Evolutionary conservation across 2,797 vertebrate species (phyloP).

Genomic region (Labeo calbasu): DNA sequence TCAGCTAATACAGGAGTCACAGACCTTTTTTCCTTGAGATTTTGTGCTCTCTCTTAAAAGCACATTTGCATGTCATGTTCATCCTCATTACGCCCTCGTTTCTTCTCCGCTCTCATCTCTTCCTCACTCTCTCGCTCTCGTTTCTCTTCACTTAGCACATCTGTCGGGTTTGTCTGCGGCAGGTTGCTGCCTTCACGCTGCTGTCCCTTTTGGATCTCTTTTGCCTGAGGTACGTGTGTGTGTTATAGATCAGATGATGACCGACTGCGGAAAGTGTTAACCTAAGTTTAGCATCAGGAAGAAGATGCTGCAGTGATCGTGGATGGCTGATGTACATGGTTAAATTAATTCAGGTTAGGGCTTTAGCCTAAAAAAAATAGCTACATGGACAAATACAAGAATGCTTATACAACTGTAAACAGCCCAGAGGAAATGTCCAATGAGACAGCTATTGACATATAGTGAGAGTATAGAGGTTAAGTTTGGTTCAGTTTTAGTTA

Average conservation of each 20-base stretch:
- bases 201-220: constrained; percentile 21
- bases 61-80: constrained; percentile 41
- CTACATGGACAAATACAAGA: background rate
- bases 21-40: constrained; percentile 48
- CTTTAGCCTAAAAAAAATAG: background rate
- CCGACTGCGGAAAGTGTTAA: constrained; percentile 45
- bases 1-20: constrained; percentile 45
- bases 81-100: constrained; percentile 31
- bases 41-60: constrained; percentile 52
- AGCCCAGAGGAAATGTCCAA: background rate
- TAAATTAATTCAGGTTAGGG: background rate
- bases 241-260: constrained; percentile 43
- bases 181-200: background rate
- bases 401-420: background rate
- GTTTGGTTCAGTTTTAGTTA: too few species aligned
- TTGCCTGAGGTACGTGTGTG: constrained; percentile 33
- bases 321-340: background rate
- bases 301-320: background rate
- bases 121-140: constrained; percentile 11
- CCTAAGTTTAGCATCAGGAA: background rate
- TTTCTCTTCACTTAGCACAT: constrained; percentile 43
- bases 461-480: background rate
- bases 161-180: constrained; percentile 31
- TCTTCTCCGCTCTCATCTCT: constrained; percentile 44
- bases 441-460: background rate